phyloP scores from a whole-genome alignment of 2,888 invertebrate species.

The Lydus trimaculatus region DNA sequence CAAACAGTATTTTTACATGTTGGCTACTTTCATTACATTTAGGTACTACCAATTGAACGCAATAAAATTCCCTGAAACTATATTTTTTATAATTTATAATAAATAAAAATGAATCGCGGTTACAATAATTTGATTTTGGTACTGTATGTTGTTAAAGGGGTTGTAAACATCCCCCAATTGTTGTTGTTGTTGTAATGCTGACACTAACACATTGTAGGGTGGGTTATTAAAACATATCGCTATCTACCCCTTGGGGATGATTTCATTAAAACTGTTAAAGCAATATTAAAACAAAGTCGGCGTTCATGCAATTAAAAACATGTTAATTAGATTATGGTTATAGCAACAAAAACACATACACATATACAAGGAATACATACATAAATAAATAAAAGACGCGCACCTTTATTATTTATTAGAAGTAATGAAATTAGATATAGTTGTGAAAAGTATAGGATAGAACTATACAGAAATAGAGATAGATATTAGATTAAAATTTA shows the following conservation, averaged over 20 bases:
- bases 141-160: slow-evolving; percentile 13
- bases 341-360: no score
- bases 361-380: not conserved
- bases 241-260: slow-evolving; percentile 18
- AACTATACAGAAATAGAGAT: slow-evolving; percentile 12
- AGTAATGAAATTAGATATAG: slow-evolving; percentile 9
- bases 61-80: no score
- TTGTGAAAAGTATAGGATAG: slow-evolving; percentile 10
- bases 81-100: no score
- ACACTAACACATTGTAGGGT: slow-evolving; percentile 10
- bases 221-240: slow-evolving; percentile 31
- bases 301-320: slow-evolving; percentile 44
- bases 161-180: slow-evolving; percentile 12
- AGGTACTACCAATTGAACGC: no score
- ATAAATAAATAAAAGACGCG: not conserved
- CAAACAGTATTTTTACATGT: not conserved
- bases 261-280: slow-evolving; percentile 29
- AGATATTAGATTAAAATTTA: slow-evolving; percentile 18
- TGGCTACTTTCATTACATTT: no score
- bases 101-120: not conserved
- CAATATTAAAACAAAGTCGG: slow-evolving; percentile 25
- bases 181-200: slow-evolving; percentile 15
- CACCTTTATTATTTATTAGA: not conserved
- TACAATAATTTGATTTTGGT: not conserved
- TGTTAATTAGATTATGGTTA: slow-evolving; percentile 43